Evolutionary conservation across 1,140 invertebrate species (phyloP), one percentile per base, ranked within the genome.

Genomic region (Arion vulgaris): DNA sequence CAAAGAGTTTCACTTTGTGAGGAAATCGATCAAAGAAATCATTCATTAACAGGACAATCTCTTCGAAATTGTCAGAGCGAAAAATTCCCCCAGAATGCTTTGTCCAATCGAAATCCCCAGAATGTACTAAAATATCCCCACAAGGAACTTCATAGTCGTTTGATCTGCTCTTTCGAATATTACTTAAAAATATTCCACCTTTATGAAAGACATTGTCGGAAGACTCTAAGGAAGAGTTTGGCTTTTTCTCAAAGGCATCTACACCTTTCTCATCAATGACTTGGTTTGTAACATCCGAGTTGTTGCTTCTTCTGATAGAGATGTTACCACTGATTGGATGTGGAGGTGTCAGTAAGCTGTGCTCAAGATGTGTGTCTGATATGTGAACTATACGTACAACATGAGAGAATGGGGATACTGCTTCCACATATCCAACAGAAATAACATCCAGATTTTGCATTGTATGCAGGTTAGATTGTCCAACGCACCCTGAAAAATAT

Each of bases 41-140:
- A 77, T 89, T 84, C 75, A 84, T 81, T 66, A 79, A 51, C 53
- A 82, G 83, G 9, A 84, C 51, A 41, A 84, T 57, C 39, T 84
- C 83, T 41, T 84, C 83, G 45, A 82, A 81, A 38, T 84, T 73
- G 28, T 73, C 51, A 7, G 83, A 84, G 15, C 83, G 32, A n/a
- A 80, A 77, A 74, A 81, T 39, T 15, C 68, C 80, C 7, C 69
- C 69, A 38, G 80, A 72, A 41, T 81, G 41, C 49, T 51, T 66
- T 39, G 39, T 79, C 26, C 71, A 77, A 45, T 81, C 83, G 49
- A 90, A 90, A 76, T 88, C 87, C 7, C 89, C 89, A 0, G 88
- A 89, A 83, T 90, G 89, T 26, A 90, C 78, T 5, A 90, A 68
- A 39, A 90, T 76, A 51, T 90, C 88, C 11, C 89, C 89, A 66